Evolutionary conservation across 2,113 vertebrate species (phyloP), one percentile per base, ranked within the genome.

Genomic region (Eulacestoma nigropectus): DNA sequence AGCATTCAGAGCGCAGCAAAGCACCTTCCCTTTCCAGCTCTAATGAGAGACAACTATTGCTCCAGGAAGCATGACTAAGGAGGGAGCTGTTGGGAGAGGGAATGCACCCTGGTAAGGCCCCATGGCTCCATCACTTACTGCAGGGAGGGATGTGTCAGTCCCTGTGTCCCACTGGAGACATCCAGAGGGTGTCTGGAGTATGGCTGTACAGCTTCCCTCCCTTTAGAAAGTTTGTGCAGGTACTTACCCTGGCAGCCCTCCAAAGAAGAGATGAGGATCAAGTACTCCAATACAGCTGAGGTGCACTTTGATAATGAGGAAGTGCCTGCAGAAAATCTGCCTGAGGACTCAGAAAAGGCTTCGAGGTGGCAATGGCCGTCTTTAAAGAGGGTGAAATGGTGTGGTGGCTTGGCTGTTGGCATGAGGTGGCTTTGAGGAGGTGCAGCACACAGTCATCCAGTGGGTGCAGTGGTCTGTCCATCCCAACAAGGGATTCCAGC

Each of bases 101-200:
- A 89, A 57, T 29, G 21, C 16, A 23, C 44, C 11, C 49, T 82
- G 39, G 7, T 13, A 35, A 63, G 33, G 44, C 25, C 21, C 44
- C 25, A 25, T 2, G 1, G 59, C 30, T 78, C 39, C 60, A 42
- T 33, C 80, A 10, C 27, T 47, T 13, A 1, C 64, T 47, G 25
- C 49, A 49, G 90, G 35, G 60, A 77, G 32, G 41, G 52, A 33
- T 1, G 4, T 42, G 29, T 42, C 59, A 46, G 60, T 67, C 15
- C 39, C 47, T 60, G 62, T 1, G 7, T 92, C 86, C 72, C 39
- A 2, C 52, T 6, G 22, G 90, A 76, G 94, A 85, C 70, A 83
- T 85, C 82, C 87, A 90, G 88, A 60, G 82, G 85, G 63, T 83
- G 72, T 49, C 41, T 77, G 88, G 32, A 60, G 60, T 32, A 87